Conservation (phyloP, 2,113 vertebrate genomes). For the Gambusia holbrooki region DNA sequence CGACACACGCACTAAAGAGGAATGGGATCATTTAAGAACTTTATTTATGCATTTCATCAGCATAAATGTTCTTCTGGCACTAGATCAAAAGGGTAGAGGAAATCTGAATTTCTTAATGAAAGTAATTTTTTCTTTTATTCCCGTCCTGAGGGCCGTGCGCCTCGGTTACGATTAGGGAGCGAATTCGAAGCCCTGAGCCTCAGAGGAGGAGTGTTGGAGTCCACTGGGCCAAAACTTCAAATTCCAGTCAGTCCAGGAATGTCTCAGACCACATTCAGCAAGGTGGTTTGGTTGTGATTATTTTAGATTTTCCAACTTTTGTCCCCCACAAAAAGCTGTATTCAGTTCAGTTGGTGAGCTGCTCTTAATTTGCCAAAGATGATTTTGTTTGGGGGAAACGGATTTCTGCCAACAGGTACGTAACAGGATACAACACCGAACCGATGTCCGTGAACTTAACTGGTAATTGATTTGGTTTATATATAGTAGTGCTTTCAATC, state of each 20-base stretch:
- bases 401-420: background rate
- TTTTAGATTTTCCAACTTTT: slow-evolving; percentile 1
- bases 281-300: slow-evolving; percentile 20
- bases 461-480: too few species aligned
- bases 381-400: background rate
- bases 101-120: slow-evolving; percentile 87
- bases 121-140: slow-evolving; percentile 85
- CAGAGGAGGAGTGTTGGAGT: slow-evolving; percentile 67
- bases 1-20: slow-evolving; percentile 76
- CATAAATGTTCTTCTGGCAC: slow-evolving; percentile 87
- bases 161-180: slow-evolving; percentile 79
- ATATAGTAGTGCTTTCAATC: too few species aligned
- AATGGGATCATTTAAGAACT: slow-evolving; percentile 83
- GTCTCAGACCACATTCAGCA: slow-evolving; percentile 40
- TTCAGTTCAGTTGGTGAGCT: background rate
- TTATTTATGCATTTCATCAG: slow-evolving; percentile 88
- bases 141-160: slow-evolving; percentile 82
- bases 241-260: slow-evolving; percentile 79
- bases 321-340: background rate
- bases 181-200: slow-evolving; percentile 72
- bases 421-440: background rate
- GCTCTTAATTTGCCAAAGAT: background rate
- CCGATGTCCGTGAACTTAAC: too few species aligned
- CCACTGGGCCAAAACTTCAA: slow-evolving; percentile 63
- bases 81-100: slow-evolving; percentile 83